Evolutionary conservation across 2,888 invertebrate species (phyloP).

Genomic region (Apodemia mormo): DNA sequence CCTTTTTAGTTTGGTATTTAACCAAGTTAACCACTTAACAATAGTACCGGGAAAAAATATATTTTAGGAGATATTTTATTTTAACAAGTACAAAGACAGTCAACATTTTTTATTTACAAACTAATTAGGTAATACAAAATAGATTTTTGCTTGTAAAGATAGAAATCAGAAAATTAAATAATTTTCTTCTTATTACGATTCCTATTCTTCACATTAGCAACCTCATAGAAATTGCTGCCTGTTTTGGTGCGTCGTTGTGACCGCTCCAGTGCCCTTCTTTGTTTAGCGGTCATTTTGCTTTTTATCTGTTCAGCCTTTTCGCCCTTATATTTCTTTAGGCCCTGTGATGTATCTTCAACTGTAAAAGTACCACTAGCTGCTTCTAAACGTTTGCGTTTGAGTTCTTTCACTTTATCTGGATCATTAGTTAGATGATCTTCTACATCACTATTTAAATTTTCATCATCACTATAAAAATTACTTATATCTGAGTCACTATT

Average conservation of each 20-base stretch:
- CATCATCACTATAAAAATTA: conserved; percentile 86
- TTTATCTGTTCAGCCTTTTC: conserved; percentile 42
- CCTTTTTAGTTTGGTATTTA: no score
- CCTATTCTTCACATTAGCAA: conserved; percentile 93
- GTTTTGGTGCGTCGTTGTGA: conserved; percentile 89
- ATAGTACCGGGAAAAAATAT: no score
- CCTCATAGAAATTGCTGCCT: conserved; percentile 94
- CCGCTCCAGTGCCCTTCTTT: conserved; percentile 88
- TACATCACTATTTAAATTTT: conserved; percentile 78
- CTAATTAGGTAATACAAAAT: not conserved
- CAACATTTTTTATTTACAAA: conserved; percentile 33
- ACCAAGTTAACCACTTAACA: no score
- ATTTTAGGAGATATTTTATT: not conserved
- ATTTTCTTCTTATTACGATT: conserved; percentile 86
- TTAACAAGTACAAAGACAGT: not conserved
- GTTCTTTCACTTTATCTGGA: conserved; percentile 70
- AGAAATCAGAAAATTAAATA: conserved; percentile 31
- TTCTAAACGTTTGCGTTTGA: conserved; percentile 68
- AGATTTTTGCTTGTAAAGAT: not conserved
- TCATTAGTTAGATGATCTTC: conserved; percentile 75
- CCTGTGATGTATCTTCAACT: conserved; percentile 75
- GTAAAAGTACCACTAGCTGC: conserved; percentile 80
- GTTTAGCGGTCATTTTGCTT: conserved; percentile 87
- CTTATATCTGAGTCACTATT: conserved; percentile 84
- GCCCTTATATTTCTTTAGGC: conserved; percentile 58